phyloP scores from a whole-genome alignment of 1,140 invertebrate genomes.

The Rhynchophorus ferrugineus region DNA sequence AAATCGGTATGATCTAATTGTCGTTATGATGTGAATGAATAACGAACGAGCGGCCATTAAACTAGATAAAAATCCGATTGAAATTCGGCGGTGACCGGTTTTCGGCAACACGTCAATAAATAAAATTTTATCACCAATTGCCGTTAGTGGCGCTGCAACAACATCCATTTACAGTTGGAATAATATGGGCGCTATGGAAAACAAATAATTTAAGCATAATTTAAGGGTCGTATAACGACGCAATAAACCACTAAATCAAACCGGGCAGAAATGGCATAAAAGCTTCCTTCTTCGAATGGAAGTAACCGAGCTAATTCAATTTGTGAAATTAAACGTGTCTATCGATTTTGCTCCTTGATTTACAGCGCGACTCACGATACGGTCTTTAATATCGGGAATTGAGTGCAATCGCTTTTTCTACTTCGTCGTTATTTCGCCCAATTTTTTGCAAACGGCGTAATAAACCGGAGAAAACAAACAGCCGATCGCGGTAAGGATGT shows the following conservation, averaged over 20 bases:
- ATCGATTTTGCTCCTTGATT: constrained; percentile 14
- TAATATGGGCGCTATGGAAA: background rate
- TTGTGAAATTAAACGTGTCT: constrained; percentile 17
- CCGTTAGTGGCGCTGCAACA: background rate
- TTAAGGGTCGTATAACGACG: constrained; percentile 1
- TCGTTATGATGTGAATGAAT: background rate
- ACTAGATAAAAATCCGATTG: background rate
- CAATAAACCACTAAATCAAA: constrained; percentile 5
- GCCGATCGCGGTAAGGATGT: too few species aligned
- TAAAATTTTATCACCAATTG: background rate
- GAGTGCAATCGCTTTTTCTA: background rate
- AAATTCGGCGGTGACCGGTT: background rate
- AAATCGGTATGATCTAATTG: too few species aligned
- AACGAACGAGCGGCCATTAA: background rate
- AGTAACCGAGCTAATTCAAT: constrained; percentile 18
- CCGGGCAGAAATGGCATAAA: constrained; percentile 4
- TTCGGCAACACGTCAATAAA: background rate
- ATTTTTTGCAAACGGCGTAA: too few species aligned
- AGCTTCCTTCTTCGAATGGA: constrained; percentile 12
- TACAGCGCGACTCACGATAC: background rate
- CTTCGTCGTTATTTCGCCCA: too few species aligned
- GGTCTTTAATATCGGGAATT: background rate
- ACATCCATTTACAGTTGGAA: background rate
- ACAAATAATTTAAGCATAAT: background rate
- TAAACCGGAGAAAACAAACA: too few species aligned